Conservation (phyloP, 1,140 invertebrate species). For the Palaemon carinicauda region DNA sequence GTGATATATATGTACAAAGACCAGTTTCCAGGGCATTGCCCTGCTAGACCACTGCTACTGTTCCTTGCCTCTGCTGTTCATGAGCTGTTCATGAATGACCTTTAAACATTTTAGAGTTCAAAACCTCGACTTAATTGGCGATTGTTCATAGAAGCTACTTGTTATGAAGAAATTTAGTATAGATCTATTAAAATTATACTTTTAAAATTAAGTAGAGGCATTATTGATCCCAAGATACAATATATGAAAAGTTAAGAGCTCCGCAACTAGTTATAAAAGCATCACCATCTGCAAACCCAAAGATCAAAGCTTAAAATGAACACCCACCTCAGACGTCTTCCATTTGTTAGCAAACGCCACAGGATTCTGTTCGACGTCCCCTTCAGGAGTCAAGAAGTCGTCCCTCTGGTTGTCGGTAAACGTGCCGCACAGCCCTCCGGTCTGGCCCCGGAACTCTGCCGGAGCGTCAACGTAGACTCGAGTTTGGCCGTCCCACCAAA, state of each 20-base stretch:
- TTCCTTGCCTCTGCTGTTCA: too few species aligned
- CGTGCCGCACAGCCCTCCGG: slow-evolving; percentile 84
- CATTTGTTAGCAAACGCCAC: slow-evolving; percentile 87
- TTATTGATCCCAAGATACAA: too few species aligned
- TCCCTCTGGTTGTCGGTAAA: slow-evolving; percentile 87
- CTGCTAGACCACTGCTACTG: too few species aligned
- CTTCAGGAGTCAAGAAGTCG: slow-evolving; percentile 86
- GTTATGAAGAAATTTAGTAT: too few species aligned
- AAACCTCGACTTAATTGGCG: too few species aligned
- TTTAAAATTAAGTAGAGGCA: too few species aligned
- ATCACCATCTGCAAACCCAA: too few species aligned
- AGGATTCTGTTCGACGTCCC: slow-evolving; percentile 79
- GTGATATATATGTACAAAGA: too few species aligned
- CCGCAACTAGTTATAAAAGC: not conserved
- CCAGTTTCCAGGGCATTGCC: too few species aligned
- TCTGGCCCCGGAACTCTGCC: slow-evolving; percentile 73
- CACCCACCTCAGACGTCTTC: slow-evolving; percentile 80
- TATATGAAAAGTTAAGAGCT: too few species aligned
- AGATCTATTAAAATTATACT: too few species aligned
- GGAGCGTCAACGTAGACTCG: slow-evolving; percentile 83
- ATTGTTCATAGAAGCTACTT: too few species aligned
- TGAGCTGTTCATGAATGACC: slow-evolving; percentile 61
- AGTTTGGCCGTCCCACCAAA: slow-evolving; percentile 86
- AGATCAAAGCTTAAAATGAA: not conserved
- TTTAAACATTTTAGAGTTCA: not conserved